phyloP scores from a whole-genome alignment of 2,888 invertebrate genomes.

The Campoplex capitator region DNA sequence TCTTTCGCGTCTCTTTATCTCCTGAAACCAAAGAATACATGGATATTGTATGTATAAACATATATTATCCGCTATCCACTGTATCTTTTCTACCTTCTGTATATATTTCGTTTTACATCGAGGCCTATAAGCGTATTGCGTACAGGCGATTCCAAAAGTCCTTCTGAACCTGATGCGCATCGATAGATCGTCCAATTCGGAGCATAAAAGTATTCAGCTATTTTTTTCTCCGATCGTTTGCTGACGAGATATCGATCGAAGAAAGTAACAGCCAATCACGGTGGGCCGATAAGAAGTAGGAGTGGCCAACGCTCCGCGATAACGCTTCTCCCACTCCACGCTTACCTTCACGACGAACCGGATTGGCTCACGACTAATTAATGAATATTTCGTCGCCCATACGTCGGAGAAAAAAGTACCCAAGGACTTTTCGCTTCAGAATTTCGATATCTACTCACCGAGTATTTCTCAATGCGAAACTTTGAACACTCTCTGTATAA shows the following conservation, averaged over 20 bases:
- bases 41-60: constrained; percentile 36
- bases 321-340: neutral
- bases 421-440: neutral
- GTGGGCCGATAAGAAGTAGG: neutral
- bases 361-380: neutral
- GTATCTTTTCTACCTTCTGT: constrained; percentile 15
- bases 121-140: neutral
- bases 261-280: neutral
- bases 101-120: neutral
- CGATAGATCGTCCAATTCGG: no score
- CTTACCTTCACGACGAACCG: neutral
- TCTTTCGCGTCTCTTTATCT: constrained; percentile 67
- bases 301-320: neutral
- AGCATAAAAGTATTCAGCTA: no score
- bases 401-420: neutral
- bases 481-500: neutral
- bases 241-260: neutral
- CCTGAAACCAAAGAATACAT: constrained; percentile 43
- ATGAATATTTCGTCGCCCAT: neutral
- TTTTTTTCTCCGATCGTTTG: neutral
- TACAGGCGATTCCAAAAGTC: neutral
- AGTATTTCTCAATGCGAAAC: neutral
- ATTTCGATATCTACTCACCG: neutral
- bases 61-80: constrained; percentile 31
- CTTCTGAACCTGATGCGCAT: neutral